Evolutionary conservation across 2,113 vertebrate genomes (phyloP).

Genomic region (Pollachius pollachius): DNA sequence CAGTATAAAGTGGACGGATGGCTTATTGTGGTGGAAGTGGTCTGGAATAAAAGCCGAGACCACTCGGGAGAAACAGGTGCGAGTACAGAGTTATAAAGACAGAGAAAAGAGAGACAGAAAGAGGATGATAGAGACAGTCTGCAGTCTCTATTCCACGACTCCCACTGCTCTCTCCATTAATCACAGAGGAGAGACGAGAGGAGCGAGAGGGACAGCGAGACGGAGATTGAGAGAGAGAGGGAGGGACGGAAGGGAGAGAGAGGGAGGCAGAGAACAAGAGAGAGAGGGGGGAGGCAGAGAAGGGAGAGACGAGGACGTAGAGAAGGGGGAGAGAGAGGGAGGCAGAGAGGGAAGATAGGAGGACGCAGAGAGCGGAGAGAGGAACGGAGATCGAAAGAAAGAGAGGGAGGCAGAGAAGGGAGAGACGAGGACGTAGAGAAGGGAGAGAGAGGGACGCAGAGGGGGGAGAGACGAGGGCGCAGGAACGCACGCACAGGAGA

Average conservation of each 20-base stretch:
- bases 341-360: not conserved
- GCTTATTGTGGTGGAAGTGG: too few relatives aligned
- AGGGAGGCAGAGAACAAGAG: not conserved
- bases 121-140: too few relatives aligned
- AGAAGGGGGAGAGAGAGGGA: not conserved
- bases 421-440: not conserved
- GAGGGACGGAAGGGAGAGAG: not conserved
- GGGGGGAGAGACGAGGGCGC: not conserved
- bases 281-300: not conserved
- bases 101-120: too few relatives aligned
- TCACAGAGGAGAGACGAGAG: too few relatives aligned
- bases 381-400: constrained; percentile 5
- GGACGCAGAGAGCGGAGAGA: not conserved
- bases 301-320: not conserved
- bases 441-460: constrained; percentile 1
- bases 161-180: too few relatives aligned
- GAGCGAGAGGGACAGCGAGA: too few relatives aligned
- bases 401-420: not conserved
- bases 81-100: too few relatives aligned
- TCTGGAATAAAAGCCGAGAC: too few relatives aligned
- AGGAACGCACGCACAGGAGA: not conserved
- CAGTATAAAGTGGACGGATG: too few relatives aligned
- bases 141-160: too few relatives aligned
- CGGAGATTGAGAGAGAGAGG: not conserved
- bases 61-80: too few relatives aligned